Evolutionary conservation across 2,113 vertebrate genomes (phyloP), one percentile per base, ranked within the genome.

Genomic region (Scophthalmus maximus): DNA sequence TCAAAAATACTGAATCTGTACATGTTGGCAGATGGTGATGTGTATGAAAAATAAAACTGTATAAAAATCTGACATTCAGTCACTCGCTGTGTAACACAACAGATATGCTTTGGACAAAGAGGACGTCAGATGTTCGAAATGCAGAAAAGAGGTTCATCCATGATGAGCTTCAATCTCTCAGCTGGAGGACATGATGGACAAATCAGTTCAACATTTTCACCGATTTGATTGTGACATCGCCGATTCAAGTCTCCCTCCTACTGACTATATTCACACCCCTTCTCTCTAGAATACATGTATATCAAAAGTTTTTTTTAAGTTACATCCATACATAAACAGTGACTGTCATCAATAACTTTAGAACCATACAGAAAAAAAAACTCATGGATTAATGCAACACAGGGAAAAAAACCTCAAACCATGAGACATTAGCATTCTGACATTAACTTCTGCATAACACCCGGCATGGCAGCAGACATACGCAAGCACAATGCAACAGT

Each of bases 191-290:
- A 86, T 51, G 76, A 88, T 57, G 79, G 85, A 89, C 67, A 81
- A 74, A 79, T 82, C 80, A 82, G 73, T 79, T 88, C 71, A 55
- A 92, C 91, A 90, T 90, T 90, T 89, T 83, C 56, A 62, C 46
- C 66, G 85, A 76, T 87, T 90, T 92, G 91, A 92, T 92, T 92
- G 91, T 91, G 89, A 90, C 84, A 73, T 87, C 88, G 90, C 91
- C 78, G 68, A 84, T 91, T 91, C 87, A 91, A 89, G 91, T 87
- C 83, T 89, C 80, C 72, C 53, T 46, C 75, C 52, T 62, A 68
- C 59, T 50, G 47, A 50, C 50, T 14, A 56, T 46, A 53, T 26
- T 12, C 17, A 67, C 65, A 32, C 46, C 62, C 59, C 64, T 25
- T 68, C 77, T 75, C 38, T 47, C 23, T 68, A 86, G 52, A 64